Evolutionary conservation across 2,888 invertebrate genomes (phyloP).

Genomic region (Dichetophora obliterata): DNA sequence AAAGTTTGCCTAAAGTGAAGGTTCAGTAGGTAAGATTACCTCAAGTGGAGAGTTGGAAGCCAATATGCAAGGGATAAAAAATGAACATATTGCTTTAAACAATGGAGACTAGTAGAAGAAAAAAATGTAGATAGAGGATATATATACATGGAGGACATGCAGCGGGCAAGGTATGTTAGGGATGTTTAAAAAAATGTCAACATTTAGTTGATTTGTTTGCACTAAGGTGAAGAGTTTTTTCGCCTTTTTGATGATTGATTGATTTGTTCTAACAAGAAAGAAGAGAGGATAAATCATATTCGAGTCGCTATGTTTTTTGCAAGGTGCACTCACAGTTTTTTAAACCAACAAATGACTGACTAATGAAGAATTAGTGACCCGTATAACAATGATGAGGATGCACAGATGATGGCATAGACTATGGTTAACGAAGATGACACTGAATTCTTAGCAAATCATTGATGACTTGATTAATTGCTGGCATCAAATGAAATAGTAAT

Average conservation of each 20-base stretch:
- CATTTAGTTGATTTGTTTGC: not conserved
- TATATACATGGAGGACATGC: not conserved
- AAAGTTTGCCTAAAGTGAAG: conserved; percentile 28
- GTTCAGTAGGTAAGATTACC: conserved; percentile 48
- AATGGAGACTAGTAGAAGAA: not conserved
- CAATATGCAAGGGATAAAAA: not conserved
- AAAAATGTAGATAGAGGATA: no score
- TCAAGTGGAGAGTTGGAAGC: conserved; percentile 1
- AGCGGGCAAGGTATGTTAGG: not conserved
- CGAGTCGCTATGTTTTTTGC: not conserved
- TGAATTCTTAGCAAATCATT: conserved; percentile 20
- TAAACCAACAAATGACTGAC: conserved; percentile 38
- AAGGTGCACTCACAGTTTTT: not conserved
- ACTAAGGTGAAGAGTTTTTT: conserved; percentile 31
- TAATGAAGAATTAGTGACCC: conserved; percentile 43
- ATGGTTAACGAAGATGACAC: conserved; percentile 33
- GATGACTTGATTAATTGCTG: conserved; percentile 47
- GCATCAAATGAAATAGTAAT: conserved; percentile 39
- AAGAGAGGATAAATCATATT: not conserved
- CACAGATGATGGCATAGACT: conserved; percentile 24
- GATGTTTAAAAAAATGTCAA: not conserved
- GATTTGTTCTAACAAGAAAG: conserved; percentile 17
- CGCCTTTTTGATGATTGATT: conserved; percentile 41
- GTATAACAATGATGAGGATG: conserved; percentile 16
- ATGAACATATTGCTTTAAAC: not conserved